These are phyloP conservation scores for Leptobrachium ailaonicum DNA, from an alignment of 2,113 vertebrate genomes.

Conservation along the genomic window DNA sequence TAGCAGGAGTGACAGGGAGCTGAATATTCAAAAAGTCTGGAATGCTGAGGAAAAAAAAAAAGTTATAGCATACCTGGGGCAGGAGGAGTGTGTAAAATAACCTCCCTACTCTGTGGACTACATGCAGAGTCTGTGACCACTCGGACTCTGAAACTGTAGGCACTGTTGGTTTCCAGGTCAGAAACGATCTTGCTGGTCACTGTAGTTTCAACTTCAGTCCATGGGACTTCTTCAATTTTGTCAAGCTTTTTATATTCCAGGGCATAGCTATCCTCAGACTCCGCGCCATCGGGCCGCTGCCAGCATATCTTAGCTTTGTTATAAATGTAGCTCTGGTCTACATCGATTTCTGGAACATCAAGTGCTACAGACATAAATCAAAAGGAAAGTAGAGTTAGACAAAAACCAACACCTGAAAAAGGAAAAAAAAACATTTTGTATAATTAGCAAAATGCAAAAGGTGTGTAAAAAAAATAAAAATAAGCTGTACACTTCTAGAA, in stretches of 20 bases:
- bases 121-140: slow-evolving; percentile 80
- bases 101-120: slow-evolving; percentile 84
- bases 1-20: too few relatives aligned
- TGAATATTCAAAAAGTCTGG: too few relatives aligned
- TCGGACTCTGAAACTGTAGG: slow-evolving; percentile 84
- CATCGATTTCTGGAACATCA: slow-evolving; percentile 85
- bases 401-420: slow-evolving; percentile 18
- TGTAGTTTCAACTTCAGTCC: slow-evolving; percentile 76
- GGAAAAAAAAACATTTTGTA: neutral
- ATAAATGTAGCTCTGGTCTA: slow-evolving; percentile 81
- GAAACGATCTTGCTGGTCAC: slow-evolving; percentile 74
- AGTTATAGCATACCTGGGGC: slow-evolving; percentile 75
- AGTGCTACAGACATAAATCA: slow-evolving; percentile 69
- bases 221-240: slow-evolving; percentile 69
- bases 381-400: neutral
- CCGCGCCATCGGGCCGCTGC: slow-evolving; percentile 76
- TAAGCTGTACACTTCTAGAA: too few relatives aligned
- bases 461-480: too few relatives aligned
- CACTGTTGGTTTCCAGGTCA: slow-evolving; percentile 75
- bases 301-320: slow-evolving; percentile 85
- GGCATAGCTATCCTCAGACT: slow-evolving; percentile 79
- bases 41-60: too few relatives aligned
- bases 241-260: slow-evolving; percentile 84
- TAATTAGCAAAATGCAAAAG: neutral
- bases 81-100: slow-evolving; percentile 84